phyloP scores from a whole-genome alignment of 1,140 invertebrate species.

The Pomacea maculata region DNA sequence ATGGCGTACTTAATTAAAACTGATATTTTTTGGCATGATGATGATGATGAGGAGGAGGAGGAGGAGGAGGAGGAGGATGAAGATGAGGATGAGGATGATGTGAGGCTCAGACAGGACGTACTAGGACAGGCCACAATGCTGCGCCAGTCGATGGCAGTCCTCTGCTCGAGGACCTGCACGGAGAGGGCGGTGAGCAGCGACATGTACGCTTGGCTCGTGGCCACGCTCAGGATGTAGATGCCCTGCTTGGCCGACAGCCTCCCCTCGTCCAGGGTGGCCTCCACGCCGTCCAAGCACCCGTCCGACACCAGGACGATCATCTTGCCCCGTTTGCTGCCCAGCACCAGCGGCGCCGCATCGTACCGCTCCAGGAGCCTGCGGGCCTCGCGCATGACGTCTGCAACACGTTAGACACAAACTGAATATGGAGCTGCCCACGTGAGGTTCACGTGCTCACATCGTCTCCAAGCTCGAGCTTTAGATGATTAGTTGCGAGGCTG shows the following conservation, averaged over 20 bases:
- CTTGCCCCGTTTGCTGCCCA: conserved; percentile 14
- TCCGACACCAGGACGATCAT: conserved; percentile 32
- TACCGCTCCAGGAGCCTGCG: neutral
- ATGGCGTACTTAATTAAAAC: no score
- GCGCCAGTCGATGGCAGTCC: conserved; percentile 29
- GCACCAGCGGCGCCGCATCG: neutral
- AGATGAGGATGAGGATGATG: neutral
- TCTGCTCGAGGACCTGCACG: conserved; percentile 19
- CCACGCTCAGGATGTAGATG: conserved; percentile 18
- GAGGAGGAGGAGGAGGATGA: no score
- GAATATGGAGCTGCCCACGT: no score
- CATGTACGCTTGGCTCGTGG: conserved; percentile 8
- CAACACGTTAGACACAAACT: no score
- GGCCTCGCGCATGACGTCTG: conserved; percentile 4
- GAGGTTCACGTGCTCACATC: no score
- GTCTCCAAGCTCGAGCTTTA: no score
- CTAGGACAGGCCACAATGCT: conserved; percentile 30
- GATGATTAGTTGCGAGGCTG: no score
- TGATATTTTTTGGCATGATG: no score
- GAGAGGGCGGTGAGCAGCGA: conserved; percentile 22
- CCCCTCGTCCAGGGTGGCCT: conserved; percentile 8
- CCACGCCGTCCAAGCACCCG: conserved; percentile 22
- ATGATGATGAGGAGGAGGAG: no score
- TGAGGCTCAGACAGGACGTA: neutral
- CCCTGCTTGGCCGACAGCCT: neutral